Evolutionary conservation across 2,797 vertebrate genomes (phyloP).

Genomic region (Prionace glauca): DNA sequence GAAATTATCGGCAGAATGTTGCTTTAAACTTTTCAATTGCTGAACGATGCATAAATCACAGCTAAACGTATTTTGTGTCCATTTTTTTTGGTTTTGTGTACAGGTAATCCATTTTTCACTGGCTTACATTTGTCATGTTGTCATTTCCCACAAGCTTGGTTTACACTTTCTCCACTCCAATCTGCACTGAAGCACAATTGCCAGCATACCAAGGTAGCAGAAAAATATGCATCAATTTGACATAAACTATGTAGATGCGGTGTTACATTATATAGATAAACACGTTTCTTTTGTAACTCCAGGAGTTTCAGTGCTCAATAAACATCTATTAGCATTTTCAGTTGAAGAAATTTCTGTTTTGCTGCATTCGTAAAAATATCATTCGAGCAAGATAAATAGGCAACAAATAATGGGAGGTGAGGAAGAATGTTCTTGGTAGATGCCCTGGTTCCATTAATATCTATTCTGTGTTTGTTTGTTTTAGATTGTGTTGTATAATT

Average conservation of each 20-base stretch:
- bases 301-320: not conserved
- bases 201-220: not conserved
- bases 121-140: conserved; percentile 29
- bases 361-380: not conserved
- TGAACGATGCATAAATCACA: conserved; percentile 4
- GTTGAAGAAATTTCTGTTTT: not conserved
- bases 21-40: not conserved
- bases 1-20: not conserved
- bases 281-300: not conserved
- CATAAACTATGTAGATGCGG: conserved; percentile 30
- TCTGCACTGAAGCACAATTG: conserved; percentile 14
- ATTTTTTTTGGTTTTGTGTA: not conserved
- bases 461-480: not conserved
- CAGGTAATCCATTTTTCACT: conserved; percentile 25
- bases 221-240: conserved; percentile 28
- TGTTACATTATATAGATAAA: not conserved
- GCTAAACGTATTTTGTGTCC: conserved; percentile 17
- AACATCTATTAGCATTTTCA: not conserved
- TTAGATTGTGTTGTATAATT: not conserved
- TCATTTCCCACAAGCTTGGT: conserved; percentile 3
- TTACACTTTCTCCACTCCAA: not conserved
- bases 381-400: not conserved
- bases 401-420: not conserved
- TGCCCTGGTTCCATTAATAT: not conserved
- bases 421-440: not conserved